Evolutionary conservation across 1,140 invertebrate genomes (phyloP), one percentile per base, ranked within the genome.

Genomic region (Nymphalis io): DNA sequence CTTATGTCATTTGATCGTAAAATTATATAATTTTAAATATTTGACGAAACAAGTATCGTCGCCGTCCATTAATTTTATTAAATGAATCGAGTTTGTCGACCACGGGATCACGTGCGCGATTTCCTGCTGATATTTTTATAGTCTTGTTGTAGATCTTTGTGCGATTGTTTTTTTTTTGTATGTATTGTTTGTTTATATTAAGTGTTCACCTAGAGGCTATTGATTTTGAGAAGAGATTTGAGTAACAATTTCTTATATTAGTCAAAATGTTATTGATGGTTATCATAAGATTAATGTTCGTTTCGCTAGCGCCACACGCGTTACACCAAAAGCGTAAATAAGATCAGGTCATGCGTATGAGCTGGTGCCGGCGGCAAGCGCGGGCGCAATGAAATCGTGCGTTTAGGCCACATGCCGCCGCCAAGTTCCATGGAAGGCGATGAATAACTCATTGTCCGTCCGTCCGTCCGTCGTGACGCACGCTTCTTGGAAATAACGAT

Each of bases 391-490:
- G 87, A 81, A 88, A 84, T 88, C 81, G 86, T 87, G 87, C 87
- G 82, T 89, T 83, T 79, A 84, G 80, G 77, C 79, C 87, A 84
- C 84, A 87, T 88, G 86, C 87, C 89, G 84, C 83, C 84, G 84
- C 83, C 80, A 80, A 85, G 70, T 89, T 91, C 87, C 83, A 72
- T 77, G 85, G 87, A 91, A 89, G 81, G 79, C 85, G 83, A 91
- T 91, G 89, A 91, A 90, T 91, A 91, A 91, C 87, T 87, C 89
- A 91, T 91, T 91, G 89, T 90, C 81, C 78, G 82, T 89, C 67
- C 84, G 83, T 86, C 79, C 87, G 82, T 84, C 80, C 82, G 84
- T 76, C 82, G 82, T 91, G 89, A 91, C 89, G 87, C 87, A 88
- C 78, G 80, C 62, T 89, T 89, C 89, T 80, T 73, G 77, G 89